Conservation (phyloP, 2,113 vertebrate species). For the Spermophilus dauricus region DNA sequence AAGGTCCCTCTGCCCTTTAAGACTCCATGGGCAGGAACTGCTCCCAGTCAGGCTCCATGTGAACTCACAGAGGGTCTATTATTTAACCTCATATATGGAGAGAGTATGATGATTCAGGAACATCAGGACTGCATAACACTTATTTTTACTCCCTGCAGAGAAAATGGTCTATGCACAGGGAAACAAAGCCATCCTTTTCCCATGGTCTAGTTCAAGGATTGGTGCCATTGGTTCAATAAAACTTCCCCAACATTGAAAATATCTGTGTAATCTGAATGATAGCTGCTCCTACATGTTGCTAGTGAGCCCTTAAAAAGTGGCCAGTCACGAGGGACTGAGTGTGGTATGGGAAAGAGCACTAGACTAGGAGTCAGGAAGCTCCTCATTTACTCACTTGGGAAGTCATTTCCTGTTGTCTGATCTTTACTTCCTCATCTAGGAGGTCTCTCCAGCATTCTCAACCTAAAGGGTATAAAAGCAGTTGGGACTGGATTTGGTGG, state of each 20-base stretch:
- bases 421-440: slow-evolving; percentile 46
- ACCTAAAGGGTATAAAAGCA: background rate
- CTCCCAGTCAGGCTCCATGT: background rate
- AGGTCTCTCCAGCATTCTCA: background rate
- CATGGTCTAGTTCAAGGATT: too few relatives aligned
- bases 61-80: background rate
- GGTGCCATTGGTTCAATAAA: background rate
- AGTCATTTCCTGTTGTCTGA: slow-evolving; percentile 55
- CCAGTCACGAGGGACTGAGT: background rate
- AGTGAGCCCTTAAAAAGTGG: background rate
- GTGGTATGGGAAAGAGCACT: background rate
- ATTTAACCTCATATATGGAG: background rate
- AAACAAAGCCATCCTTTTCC: background rate
- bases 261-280: background rate
- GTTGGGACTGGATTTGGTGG: background rate
- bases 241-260: background rate
- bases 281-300: background rate
- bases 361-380: slow-evolving; percentile 48
- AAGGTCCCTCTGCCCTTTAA: background rate
- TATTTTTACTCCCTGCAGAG: background rate
- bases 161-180: background rate
- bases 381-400: slow-evolving; percentile 51
- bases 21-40: background rate
- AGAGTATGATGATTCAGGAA: background rate
- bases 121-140: background rate